Conservation (phyloP, 1,140 invertebrate genomes). For the Tribolium madens region DNA sequence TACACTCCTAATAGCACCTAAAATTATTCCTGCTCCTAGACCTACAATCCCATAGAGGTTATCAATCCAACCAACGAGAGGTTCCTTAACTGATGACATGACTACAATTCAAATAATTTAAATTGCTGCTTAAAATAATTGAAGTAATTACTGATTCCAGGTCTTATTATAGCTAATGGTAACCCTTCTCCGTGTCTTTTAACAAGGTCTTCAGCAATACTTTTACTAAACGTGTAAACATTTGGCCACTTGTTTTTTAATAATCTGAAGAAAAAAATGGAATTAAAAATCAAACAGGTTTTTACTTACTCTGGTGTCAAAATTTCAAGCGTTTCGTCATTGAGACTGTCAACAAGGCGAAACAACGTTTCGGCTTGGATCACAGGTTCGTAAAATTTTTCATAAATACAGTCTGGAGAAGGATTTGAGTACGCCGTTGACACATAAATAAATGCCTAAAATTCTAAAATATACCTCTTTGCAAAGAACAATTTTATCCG, state of each 20-base stretch:
- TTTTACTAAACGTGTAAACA: background rate
- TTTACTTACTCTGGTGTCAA: conserved; percentile 53
- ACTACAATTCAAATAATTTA: no score
- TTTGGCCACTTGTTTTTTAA: conserved; percentile 59
- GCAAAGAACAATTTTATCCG: no score
- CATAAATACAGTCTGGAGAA: conserved; percentile 55
- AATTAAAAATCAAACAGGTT: conserved; percentile 41
- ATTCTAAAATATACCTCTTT: background rate
- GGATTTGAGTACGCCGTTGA: conserved; percentile 77
- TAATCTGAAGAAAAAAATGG: background rate
- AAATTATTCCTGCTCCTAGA: no score
- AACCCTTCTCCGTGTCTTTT: background rate
- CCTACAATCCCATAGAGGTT: no score
- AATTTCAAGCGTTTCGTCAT: conserved; percentile 61
- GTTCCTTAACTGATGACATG: no score
- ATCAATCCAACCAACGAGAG: no score
- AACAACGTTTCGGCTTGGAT: conserved; percentile 66
- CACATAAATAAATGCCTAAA: conserved; percentile 56
- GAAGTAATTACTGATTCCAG: background rate
- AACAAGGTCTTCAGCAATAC: background rate
- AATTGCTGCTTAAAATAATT: background rate
- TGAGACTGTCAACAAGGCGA: conserved; percentile 63
- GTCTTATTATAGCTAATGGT: background rate
- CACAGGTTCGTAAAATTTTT: conserved; percentile 68
- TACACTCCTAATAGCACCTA: no score